Conservation (phyloP, 2,797 vertebrate species). For the Semotilus atromaculatus region DNA sequence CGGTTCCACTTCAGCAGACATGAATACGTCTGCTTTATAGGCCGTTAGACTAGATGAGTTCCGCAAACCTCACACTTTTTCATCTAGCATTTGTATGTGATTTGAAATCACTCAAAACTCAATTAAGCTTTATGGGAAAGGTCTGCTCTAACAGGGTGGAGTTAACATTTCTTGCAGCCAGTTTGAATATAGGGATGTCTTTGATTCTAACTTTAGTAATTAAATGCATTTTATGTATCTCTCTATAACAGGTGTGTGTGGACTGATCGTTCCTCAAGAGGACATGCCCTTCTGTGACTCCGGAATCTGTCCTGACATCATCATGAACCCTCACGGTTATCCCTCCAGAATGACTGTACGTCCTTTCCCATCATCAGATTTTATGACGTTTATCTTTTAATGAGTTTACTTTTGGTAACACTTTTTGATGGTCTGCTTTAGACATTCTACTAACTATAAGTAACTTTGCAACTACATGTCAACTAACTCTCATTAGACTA, state of each 20-base stretch:
- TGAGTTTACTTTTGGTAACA: not conserved
- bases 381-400: not conserved
- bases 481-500: not conserved
- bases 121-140: not conserved
- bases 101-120: slow-evolving; percentile 12
- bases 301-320: slow-evolving; percentile 98
- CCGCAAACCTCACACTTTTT: not conserved
- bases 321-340: slow-evolving; percentile 99
- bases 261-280: slow-evolving; percentile 98
- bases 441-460: not conserved
- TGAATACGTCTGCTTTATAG: slow-evolving; percentile 32
- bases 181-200: not conserved
- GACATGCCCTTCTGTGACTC: slow-evolving; percentile 98
- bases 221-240: not conserved
- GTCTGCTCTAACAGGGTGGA: not conserved
- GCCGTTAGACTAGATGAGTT: slow-evolving; percentile 24
- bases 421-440: not conserved
- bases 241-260: slow-evolving; percentile 89
- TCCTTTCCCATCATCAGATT: not conserved
- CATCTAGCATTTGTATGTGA: not conserved
- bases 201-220: not conserved
- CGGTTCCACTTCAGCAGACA: slow-evolving; percentile 35
- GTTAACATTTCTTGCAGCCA: not conserved
- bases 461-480: not conserved
- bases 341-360: slow-evolving; percentile 98